Evolutionary conservation across 2,113 vertebrate species (phyloP), one percentile per base, ranked within the genome.

Genomic region (Anguilla japonica): DNA sequence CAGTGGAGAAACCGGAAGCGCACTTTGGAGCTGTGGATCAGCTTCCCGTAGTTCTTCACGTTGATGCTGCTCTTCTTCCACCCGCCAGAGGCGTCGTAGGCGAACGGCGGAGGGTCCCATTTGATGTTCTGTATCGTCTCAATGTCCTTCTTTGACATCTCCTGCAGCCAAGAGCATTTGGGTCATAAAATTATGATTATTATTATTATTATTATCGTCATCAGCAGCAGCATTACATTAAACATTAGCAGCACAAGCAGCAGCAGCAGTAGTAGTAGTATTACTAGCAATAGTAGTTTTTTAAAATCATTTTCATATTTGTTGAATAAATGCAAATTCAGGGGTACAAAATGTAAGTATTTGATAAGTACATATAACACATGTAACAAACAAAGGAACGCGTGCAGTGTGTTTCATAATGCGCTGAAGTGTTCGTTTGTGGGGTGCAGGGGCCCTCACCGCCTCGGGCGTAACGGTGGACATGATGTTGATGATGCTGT

Each of bases 11-110:
- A 98, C 8, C 95, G 96, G 29, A 99, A 97, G 88, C 97, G 97
- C 79, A 99, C 98, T 93, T 97, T 98, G 94, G 97, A 97, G 88
- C 98, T 98, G 93, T 98, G 94, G 91, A 99, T 95, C 34, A 98
- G 96, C 41, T 96, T 94, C 50, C 97, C 98, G 34, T 98, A 95
- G 71, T 97, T 97, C 92, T 98, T 96, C 87, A 98, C 97, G 0
- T 96, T 95, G 89, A 96, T 94, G 92, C 96, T 96, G 91, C 95
- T 96, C 82, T 96, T 96, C 88, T 96, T 95, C 96, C 96, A 96
- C 67, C 95, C 96, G 0, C 88, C 95, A 86, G 85, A 92, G 0
- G 93, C 95, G 85, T 96, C 94, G 0, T 95, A 95, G 0, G 91
- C 91, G 82, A 95, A 94, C 0, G 93, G 39, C 13, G 71, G 93